These are phyloP conservation scores for Conistra vaccinii DNA, from an alignment of 2,888 invertebrate genomes.

Conservation along the genomic window DNA sequence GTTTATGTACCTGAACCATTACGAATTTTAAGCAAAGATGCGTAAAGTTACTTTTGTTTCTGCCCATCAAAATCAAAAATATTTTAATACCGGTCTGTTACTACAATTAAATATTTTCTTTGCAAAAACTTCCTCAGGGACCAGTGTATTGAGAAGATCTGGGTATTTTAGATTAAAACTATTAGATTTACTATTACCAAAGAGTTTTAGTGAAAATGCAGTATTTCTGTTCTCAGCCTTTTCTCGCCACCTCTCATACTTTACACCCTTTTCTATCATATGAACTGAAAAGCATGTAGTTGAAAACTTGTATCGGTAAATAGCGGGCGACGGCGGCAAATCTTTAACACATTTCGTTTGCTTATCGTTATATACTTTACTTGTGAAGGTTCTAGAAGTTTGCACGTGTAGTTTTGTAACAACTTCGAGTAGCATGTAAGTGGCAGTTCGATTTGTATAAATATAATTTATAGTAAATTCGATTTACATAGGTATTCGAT, in stretches of 20 bases:
- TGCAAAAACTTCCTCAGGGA: background rate
- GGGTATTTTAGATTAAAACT: background rate
- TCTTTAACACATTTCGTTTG: conserved; percentile 48
- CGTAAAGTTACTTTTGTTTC: background rate
- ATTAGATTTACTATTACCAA: too few species aligned
- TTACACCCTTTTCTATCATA: conserved; percentile 45
- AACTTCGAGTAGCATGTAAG: background rate
- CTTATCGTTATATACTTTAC: conserved; percentile 50
- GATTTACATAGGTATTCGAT: background rate
- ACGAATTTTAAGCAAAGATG: background rate
- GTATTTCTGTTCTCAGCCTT: background rate
- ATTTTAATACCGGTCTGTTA: background rate
- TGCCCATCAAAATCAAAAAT: background rate
- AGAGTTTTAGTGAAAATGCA: background rate
- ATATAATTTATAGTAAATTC: background rate
- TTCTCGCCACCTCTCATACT: conserved; percentile 25
- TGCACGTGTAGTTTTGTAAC: conserved; percentile 15
- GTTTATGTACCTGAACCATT: background rate
- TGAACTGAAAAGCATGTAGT: conserved; percentile 71
- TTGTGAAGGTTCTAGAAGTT: conserved; percentile 37
- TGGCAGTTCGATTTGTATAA: conserved; percentile 6
- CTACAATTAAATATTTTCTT: background rate
- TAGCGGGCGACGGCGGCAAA: conserved; percentile 57
- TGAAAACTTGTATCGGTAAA: conserved; percentile 75
- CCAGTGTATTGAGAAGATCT: too few species aligned